These are phyloP conservation scores for Lordiphosa mommai DNA, from an alignment of 1,140 invertebrate species.

Conservation along the genomic window DNA sequence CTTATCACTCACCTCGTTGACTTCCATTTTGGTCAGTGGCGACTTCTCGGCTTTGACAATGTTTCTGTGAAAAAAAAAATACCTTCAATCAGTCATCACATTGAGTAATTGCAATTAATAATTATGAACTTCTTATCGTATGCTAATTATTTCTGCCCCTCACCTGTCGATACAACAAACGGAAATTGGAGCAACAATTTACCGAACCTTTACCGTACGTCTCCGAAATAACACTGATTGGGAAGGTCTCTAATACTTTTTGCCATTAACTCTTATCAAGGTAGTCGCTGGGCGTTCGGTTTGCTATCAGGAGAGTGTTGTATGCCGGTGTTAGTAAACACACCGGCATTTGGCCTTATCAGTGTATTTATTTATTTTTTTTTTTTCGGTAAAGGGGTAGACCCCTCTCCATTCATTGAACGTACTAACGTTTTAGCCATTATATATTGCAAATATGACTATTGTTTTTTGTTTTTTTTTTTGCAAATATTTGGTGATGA, in stretches of 20 bases:
- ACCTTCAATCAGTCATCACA: conserved; percentile 11
- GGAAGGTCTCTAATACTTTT: conserved; percentile 10
- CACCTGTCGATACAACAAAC: conserved; percentile 47
- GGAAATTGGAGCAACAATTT: conserved; percentile 34
- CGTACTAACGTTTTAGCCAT: conserved; percentile 11
- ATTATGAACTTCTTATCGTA: conserved; percentile 45
- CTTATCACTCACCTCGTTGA: conserved; percentile 46
- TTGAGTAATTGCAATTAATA: conserved; percentile 56
- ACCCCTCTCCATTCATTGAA: conserved; percentile 3
- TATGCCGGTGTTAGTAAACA: conserved; percentile 60
- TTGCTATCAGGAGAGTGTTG: neutral
- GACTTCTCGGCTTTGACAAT: conserved; percentile 60
- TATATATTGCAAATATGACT: conserved; percentile 3
- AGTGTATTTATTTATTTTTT: conserved; percentile 21
- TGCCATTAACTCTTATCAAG: conserved; percentile 47
- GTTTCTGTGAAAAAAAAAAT: conserved; percentile 39
- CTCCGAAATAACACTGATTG: conserved; percentile 61
- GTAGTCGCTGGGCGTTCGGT: too few species aligned
- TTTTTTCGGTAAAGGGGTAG: conserved; percentile 11
- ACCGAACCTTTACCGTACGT: conserved; percentile 43
- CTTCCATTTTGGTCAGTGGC: conserved; percentile 58
- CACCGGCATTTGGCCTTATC: conserved; percentile 68
- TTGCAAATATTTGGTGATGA: conserved; percentile 5
- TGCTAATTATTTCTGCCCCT: conserved; percentile 45
- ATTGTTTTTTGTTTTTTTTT: conserved; percentile 11